Base-by-base conservation (phyloP, 1,140 invertebrate genomes). In the Lamellibrachia luymesi region DNA sequence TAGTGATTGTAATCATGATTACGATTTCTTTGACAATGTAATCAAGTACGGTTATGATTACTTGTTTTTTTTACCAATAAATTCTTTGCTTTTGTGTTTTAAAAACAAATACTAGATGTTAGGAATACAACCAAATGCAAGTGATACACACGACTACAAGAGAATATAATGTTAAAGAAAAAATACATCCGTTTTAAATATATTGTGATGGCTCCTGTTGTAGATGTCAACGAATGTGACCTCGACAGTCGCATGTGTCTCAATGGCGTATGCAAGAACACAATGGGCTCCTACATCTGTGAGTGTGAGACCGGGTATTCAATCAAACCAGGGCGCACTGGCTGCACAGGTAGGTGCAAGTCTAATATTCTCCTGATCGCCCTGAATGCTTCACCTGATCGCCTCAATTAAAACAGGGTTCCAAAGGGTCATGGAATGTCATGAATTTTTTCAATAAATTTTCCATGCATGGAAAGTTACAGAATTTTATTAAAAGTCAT, bases 251-350 rank as follows among this genome's bases (percentile, higher is more conserved):
- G 95, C 52, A 95, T 98, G 0, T 98, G 98, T 96, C 96, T 97
- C 90, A 97, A 98, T 95, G 98, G 98, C 0, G 97, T 98, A 13
- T 99, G 98, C 96, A 96, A 98, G 93, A 99, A 99, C 96, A 97
- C 97, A 0, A 97, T 97, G 94, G 98, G 98, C 10, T 97, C 97
- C 8, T 98, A 97, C 96, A 96, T 97, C 10, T 99, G 98, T 96
- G 97, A 98, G 92, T 99, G 98, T 96, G 97, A 97, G 94, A 97
- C 97, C 91, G 98, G 98, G 0, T 99, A 98, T 95, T 95, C 95
- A 90, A 94, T 95, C 27, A 95, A 96, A 93, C 92, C 97, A 25
- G 93, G 94, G 1, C 94, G 94, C 91, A 94, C 94, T 50, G 95
- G 95, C 25, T 97, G 96, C 93, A 96, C 95, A 94, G 96, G 96